These are phyloP conservation scores for Zosterops lateralis DNA, from an alignment of 2,113 vertebrate species.

Conservation along the genomic window DNA sequence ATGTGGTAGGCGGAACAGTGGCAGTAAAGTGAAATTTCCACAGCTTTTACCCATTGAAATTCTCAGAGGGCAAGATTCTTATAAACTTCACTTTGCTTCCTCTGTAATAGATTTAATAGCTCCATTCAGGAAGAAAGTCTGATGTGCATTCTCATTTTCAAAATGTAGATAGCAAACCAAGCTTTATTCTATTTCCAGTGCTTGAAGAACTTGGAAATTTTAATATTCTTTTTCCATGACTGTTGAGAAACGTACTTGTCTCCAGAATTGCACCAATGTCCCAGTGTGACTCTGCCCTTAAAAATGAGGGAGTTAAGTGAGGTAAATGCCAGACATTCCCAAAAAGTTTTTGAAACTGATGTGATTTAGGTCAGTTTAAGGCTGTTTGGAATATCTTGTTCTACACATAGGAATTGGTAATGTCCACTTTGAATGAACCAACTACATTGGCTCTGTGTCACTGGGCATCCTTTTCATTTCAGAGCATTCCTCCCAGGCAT, in stretches of 20 bases:
- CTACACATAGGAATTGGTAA: neutral
- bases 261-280: neutral
- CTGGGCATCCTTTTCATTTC: neutral
- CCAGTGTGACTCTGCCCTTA: neutral
- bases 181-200: neutral
- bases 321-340: conserved; percentile 12
- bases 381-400: neutral
- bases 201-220: neutral
- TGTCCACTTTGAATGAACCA: neutral
- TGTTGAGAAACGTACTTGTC: neutral
- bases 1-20: conserved; percentile 34
- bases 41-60: conserved; percentile 51
- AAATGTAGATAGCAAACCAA: neutral
- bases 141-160: conserved; percentile 9
- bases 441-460: neutral
- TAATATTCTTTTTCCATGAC: neutral
- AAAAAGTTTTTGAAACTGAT: neutral
- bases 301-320: neutral
- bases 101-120: conserved; percentile 17
- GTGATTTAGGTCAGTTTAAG: neutral
- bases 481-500: neutral
- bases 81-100: conserved; percentile 33
- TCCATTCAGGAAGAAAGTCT: neutral
- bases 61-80: conserved; percentile 29
- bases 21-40: conserved; percentile 63